These are phyloP conservation scores for Gallinago stenura DNA, from an alignment of 2,797 vertebrate genomes.

Conservation along the genomic window DNA sequence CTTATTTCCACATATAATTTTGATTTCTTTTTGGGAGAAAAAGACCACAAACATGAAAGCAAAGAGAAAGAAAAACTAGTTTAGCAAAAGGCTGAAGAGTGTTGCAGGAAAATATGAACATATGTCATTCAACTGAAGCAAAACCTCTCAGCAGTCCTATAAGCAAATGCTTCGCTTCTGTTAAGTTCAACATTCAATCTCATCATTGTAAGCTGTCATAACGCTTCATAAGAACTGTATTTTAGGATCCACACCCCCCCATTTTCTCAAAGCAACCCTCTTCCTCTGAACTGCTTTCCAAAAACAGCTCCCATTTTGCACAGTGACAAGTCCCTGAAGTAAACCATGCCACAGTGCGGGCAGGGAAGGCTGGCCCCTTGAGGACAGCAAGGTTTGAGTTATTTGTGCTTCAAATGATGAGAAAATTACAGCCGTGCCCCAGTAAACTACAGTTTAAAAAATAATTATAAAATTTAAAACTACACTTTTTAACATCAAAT, in stretches of 20 bases:
- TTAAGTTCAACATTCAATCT: not conserved
- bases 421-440: not conserved
- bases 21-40: accelerated
- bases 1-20: not conserved
- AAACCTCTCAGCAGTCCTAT: not conserved
- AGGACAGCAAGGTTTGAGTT: not conserved
- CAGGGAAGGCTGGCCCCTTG: not conserved
- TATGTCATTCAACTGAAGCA: not conserved
- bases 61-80: not conserved
- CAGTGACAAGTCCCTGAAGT: not conserved
- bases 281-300: slow-evolving; percentile 1
- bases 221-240: not conserved
- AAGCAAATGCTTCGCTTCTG: not conserved
- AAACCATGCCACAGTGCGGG: accelerated
- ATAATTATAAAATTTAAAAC: not conserved
- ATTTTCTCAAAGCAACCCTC: not conserved
- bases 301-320: not conserved
- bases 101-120: not conserved
- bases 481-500: not conserved
- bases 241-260: not conserved
- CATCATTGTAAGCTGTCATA: not conserved
- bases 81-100: not conserved
- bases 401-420: not conserved
- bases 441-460: not conserved
- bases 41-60: not conserved